Evolutionary conservation across 2,113 vertebrate species (phyloP).

Genomic region (Ceyx melanurus): DNA sequence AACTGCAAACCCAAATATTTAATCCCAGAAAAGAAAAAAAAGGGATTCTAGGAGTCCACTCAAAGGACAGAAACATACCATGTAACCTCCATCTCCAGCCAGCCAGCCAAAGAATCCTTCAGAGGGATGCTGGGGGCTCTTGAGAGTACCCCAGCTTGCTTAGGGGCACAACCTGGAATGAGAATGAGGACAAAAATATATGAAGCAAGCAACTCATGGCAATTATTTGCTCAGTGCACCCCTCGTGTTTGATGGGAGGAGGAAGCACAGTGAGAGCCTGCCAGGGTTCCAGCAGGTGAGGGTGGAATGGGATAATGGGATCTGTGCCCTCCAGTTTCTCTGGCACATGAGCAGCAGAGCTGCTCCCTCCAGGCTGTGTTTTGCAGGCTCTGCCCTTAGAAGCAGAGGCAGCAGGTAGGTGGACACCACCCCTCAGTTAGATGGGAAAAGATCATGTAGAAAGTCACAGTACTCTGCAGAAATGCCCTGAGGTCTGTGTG

Average conservation of each 20-base stretch:
- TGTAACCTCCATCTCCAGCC: not conserved
- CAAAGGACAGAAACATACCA: conserved; percentile 14
- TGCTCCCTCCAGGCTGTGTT: not conserved
- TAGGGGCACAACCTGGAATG: rapidly evolving
- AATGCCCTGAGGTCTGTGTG: not conserved
- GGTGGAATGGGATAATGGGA: not conserved
- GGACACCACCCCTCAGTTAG: not conserved
- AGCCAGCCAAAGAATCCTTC: conserved; percentile 19
- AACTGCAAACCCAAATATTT: conserved; percentile 61
- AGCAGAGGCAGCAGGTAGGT: not conserved
- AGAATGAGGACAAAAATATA: not conserved
- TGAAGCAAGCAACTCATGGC: not conserved
- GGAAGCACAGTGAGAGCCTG: rapidly evolving
- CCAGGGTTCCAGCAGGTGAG: not conserved
- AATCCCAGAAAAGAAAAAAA: conserved; percentile 8
- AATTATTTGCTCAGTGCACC: not conserved
- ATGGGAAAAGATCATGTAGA: not conserved
- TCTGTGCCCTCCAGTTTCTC: not conserved
- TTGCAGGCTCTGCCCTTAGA: not conserved
- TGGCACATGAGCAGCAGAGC: not conserved
- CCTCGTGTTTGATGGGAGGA: not conserved
- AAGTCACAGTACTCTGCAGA: not conserved
- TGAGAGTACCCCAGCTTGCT: not conserved
- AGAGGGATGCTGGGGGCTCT: not conserved
- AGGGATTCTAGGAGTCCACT: conserved; percentile 7